These are phyloP conservation scores for Crax fasciolata DNA, from an alignment of 2,797 vertebrate genomes.

Conservation along the genomic window DNA sequence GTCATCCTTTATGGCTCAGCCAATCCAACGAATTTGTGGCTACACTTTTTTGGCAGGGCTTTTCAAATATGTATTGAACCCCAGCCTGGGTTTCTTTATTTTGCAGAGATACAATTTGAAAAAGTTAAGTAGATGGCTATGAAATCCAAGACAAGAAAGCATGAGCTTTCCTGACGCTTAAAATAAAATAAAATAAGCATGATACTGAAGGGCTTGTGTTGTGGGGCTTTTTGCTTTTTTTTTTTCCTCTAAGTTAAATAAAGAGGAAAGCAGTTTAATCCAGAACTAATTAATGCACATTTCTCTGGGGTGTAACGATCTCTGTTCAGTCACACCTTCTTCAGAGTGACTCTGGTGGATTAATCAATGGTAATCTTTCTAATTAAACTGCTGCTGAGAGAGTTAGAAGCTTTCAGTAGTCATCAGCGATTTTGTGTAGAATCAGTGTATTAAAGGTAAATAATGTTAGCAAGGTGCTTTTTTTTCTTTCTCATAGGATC, in stretches of 20 bases:
- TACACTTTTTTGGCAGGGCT: constrained; percentile 1
- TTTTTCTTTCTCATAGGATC: not conserved
- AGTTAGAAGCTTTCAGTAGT: not conserved
- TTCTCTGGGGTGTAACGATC: constrained; percentile 9
- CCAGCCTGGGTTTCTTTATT: not conserved
- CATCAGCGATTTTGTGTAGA: not conserved
- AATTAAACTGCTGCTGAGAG: constrained; percentile 24
- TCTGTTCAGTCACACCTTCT: constrained; percentile 43
- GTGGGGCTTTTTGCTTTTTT: not conserved
- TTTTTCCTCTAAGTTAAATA: not conserved
- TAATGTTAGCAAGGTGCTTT: not conserved
- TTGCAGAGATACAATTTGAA: not conserved
- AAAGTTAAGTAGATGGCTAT: not conserved
- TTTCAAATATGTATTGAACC: not conserved
- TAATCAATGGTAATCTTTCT: constrained; percentile 47
- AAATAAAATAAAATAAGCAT: not conserved
- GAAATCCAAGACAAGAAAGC: not conserved
- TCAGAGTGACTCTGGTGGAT: constrained; percentile 17
- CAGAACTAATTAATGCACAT: constrained; percentile 11
- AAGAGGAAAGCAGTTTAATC: not conserved
- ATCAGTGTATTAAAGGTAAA: not conserved
- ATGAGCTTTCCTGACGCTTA: not conserved
- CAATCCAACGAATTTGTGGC: not conserved
- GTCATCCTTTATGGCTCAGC: not conserved
- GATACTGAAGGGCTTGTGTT: not conserved